These are phyloP conservation scores for Tineola bisselliella DNA, from an alignment of 2,888 invertebrate species.

Conservation along the genomic window DNA sequence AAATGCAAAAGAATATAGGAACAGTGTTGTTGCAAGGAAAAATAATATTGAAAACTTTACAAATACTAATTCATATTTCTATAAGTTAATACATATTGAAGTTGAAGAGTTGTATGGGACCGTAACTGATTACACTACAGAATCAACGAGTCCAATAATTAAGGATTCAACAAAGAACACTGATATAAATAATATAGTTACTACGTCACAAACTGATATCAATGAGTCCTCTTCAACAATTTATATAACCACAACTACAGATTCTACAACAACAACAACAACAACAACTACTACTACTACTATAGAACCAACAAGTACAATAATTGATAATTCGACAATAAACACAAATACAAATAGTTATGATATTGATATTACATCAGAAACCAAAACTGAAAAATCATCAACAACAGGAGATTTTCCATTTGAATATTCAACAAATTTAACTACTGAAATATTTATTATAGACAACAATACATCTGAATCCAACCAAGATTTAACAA, in stretches of 20 bases:
- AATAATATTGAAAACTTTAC: background rate
- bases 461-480: too few species aligned
- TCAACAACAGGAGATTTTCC: too few species aligned
- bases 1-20: background rate
- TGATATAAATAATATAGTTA: background rate
- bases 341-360: background rate
- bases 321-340: background rate
- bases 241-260: background rate
- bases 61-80: background rate
- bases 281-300: background rate
- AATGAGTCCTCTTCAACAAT: background rate
- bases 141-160: background rate
- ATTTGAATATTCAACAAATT: background rate
- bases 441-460: background rate
- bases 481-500: background rate
- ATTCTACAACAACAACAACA: background rate
- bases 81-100: background rate
- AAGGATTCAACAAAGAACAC: background rate
- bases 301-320: background rate
- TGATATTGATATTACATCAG: background rate
- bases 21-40: background rate
- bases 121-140: background rate
- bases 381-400: background rate
- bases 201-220: background rate
- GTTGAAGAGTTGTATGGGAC: background rate